phyloP scores from a whole-genome alignment of 2,797 vertebrate species.

The Bucorvus abyssinicus region DNA sequence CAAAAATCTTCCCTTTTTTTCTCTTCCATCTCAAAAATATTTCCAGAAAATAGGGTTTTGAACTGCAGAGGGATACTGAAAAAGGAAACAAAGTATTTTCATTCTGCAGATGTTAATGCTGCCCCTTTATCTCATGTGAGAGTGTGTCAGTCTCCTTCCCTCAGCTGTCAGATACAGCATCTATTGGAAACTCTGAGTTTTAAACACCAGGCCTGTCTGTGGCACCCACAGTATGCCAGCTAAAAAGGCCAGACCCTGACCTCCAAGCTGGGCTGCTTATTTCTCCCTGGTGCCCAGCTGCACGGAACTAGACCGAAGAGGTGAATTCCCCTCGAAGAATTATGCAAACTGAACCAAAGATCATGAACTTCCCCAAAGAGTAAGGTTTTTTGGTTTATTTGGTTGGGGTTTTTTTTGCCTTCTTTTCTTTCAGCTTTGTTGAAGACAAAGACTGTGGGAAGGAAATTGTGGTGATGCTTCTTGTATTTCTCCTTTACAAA shows the following conservation, averaged over 20 bases:
- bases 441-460: neutral
- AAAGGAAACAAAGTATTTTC: neutral
- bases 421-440: neutral
- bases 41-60: neutral
- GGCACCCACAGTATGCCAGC: neutral
- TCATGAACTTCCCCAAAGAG: neutral
- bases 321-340: neutral
- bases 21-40: neutral
- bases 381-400: too few species aligned
- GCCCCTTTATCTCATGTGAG: neutral
- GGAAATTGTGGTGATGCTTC: neutral
- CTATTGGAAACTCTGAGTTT: neutral
- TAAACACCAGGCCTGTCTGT: neutral
- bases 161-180: neutral
- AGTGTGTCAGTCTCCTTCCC: neutral
- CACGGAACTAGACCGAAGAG: neutral
- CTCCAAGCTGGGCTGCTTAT: neutral
- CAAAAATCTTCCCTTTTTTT: neutral
- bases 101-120: neutral
- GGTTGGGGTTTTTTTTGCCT: neutral
- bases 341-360: conserved; percentile 15
- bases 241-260: neutral
- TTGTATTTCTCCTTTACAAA: neutral
- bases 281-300: neutral
- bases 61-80: neutral